Evolutionary conservation across 2,888 invertebrate species (phyloP).

Genomic region (Bombyx huttoni): DNA sequence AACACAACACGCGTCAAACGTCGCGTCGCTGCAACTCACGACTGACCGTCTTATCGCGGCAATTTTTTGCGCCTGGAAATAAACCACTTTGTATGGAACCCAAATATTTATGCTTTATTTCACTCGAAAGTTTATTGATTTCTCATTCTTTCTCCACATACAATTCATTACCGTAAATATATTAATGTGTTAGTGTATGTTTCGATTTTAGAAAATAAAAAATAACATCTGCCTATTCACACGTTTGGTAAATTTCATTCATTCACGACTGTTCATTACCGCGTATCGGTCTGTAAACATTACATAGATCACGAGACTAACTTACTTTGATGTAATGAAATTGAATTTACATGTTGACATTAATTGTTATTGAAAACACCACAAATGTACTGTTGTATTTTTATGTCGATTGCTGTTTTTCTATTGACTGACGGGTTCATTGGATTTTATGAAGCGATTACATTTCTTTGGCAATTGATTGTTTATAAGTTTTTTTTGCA

Average conservation of each 20-base stretch:
- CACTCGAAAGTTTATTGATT: conserved; percentile 8
- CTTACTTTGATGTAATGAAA: conserved; percentile 15
- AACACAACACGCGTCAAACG: conserved; percentile 27
- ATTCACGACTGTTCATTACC: conserved; percentile 15
- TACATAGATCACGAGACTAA: conserved; percentile 13
- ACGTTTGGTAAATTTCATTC: conserved; percentile 10
- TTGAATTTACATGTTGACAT: conserved; percentile 9
- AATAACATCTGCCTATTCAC: background rate
- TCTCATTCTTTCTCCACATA: conserved; percentile 3
- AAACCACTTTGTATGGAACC: conserved; percentile 16
- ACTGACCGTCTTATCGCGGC: conserved; percentile 14
- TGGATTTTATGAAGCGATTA: too few relatives aligned
- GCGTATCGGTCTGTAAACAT: conserved; percentile 13
- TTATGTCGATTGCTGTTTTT: background rate
- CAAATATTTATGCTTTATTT: conserved; percentile 19
- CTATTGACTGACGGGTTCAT: background rate
- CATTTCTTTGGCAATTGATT: too few relatives aligned
- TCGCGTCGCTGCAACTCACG: conserved; percentile 27
- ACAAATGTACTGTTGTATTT: conserved; percentile 3
- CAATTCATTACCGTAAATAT: conserved; percentile 3
- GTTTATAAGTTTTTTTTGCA: too few relatives aligned
- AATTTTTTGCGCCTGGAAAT: conserved; percentile 24
- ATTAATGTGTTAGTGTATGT: conserved; percentile 1
- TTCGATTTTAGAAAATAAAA: background rate
- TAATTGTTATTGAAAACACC: conserved; percentile 8